These are phyloP conservation scores for Ridgeia piscesae DNA, from an alignment of 1,140 invertebrate genomes.

Conservation along the genomic window DNA sequence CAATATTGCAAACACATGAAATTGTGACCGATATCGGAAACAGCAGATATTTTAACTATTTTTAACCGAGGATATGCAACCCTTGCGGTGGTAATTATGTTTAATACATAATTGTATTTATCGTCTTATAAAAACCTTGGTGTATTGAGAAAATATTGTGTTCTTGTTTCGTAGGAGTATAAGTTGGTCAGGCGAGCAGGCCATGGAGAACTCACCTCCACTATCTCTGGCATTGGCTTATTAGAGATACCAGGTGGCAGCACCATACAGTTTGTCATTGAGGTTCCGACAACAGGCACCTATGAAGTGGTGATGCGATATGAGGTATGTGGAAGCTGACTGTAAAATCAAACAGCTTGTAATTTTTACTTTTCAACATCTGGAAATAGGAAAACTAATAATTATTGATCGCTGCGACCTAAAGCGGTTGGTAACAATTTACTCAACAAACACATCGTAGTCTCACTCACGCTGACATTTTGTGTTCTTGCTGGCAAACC, in stretches of 20 bases:
- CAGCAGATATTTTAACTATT: neutral
- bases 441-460: too few species aligned
- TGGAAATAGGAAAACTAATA: too few species aligned
- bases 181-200: constrained; percentile 11
- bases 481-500: too few species aligned
- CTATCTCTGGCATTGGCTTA: neutral
- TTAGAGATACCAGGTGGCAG: constrained; percentile 5
- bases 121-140: neutral
- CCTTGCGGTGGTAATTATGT: neutral
- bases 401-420: too few species aligned
- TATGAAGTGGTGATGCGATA: constrained; percentile 12
- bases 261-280: neutral
- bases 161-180: neutral
- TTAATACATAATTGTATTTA: neutral
- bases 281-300: neutral
- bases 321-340: neutral
- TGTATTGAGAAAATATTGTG: neutral
- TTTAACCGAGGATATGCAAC: neutral
- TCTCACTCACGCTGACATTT: too few species aligned
- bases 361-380: too few species aligned
- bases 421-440: too few species aligned
- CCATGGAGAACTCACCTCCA: neutral
- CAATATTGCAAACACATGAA: too few species aligned
- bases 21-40: too few species aligned
- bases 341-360: too few species aligned